phyloP scores from a whole-genome alignment of 2,113 vertebrate species.

The Neopipo cinnamomea region DNA sequence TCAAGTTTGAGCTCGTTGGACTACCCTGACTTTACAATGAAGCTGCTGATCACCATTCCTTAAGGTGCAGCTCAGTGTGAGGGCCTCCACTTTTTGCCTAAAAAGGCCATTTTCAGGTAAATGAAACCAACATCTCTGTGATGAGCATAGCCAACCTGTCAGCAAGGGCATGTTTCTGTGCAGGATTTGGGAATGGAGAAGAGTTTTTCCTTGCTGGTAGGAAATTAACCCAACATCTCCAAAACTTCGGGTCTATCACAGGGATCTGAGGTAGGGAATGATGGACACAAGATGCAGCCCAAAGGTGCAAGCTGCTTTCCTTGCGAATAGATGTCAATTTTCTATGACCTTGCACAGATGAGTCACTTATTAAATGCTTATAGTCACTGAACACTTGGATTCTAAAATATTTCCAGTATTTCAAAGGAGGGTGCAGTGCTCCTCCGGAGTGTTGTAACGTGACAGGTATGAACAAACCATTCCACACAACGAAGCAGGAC shows the following conservation, averaged over 20 bases:
- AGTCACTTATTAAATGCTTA: neutral
- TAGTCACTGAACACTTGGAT: neutral
- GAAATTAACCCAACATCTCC: neutral
- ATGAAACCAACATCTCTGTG: neutral
- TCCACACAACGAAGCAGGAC: neutral
- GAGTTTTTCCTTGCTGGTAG: neutral
- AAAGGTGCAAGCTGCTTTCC: neutral
- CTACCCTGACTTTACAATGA: neutral
- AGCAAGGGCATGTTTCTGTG: neutral
- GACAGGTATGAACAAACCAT: neutral
- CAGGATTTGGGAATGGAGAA: neutral
- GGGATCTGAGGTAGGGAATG: neutral
- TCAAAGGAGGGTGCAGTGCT: neutral
- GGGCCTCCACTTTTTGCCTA: neutral
- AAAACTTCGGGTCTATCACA: rapidly evolving
- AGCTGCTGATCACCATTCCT: neutral
- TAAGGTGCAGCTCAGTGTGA: neutral
- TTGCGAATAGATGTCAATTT: neutral
- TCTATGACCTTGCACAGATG: neutral
- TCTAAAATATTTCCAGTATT: neutral
- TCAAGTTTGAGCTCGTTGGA: neutral
- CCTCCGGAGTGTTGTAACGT: rapidly evolving
- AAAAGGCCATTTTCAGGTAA: neutral
- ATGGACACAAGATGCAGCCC: neutral
- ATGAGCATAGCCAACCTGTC: neutral